These are phyloP conservation scores for Scolopax bukidnonensis DNA, from an alignment of 2,797 vertebrate species.

Conservation along the genomic window DNA sequence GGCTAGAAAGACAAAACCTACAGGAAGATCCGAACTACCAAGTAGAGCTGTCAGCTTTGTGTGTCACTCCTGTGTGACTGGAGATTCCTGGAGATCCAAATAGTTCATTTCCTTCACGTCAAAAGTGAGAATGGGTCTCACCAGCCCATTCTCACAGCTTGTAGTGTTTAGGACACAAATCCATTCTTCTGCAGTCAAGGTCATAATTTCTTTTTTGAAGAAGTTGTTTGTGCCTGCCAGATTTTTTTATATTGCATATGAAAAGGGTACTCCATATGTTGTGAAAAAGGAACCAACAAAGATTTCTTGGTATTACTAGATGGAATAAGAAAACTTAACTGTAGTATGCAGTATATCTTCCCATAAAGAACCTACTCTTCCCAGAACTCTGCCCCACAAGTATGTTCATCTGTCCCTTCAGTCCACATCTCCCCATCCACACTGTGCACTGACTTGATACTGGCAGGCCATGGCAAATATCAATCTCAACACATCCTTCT, in stretches of 20 bases:
- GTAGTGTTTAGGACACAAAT: not conserved
- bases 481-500: not conserved
- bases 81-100: not conserved
- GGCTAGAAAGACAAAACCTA: conserved; percentile 6
- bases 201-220: not conserved
- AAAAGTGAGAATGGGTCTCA: not conserved
- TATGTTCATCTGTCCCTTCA: not conserved
- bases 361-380: not conserved
- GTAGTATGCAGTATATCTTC: not conserved
- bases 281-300: not conserved
- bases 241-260: not conserved
- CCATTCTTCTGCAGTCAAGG: not conserved
- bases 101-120: not conserved
- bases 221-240: not conserved
- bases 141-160: not conserved
- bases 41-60: not conserved
- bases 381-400: not conserved
- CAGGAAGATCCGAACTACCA: not conserved
- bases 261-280: not conserved
- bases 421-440: not conserved
- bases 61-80: not conserved
- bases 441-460: not conserved
- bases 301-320: not conserved
- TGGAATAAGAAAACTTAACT: not conserved
- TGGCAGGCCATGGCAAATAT: not conserved